Evolutionary conservation across 2,797 vertebrate genomes (phyloP), one percentile per base, ranked within the genome.

Genomic region (Gobionotothen gibberifrons): DNA sequence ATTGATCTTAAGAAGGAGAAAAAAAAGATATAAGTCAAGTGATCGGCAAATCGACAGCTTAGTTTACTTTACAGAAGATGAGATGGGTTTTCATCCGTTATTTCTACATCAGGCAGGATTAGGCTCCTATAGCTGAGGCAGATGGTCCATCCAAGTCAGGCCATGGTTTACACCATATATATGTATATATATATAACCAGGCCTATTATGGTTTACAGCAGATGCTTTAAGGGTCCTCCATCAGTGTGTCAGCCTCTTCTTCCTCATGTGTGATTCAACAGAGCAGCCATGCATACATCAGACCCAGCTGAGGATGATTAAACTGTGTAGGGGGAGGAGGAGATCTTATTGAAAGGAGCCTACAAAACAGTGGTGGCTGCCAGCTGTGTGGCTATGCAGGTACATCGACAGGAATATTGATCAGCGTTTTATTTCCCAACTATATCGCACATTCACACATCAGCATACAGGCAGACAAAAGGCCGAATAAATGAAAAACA

Each of bases 361-460:
- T 29, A 1, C 2, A n/a, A 26, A 13, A 19, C 26, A 15, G 55
- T 3, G 56, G 19, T 36, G 51, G 47, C 44, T 40, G 40, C 19
- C 40, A 68, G 65, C 59, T 53, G n/a, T 57, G 67, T 11, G 72
- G 44, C 26, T 57, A 44, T 42, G 52, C 62, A 62, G 64, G 76
- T 79, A 74, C 73, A 79, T 88, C 66, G 58, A 89, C 72, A n/a
- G n/a, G 21, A 53, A 48, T 7, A 88, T 81, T 52, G 87, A 90
- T 82, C 74, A 49, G 58, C 22, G 29, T 55, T 69, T 71, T 52
- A 62, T 63, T 64, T 75, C 79, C 42, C 11, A 56, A 12, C 69
- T 63, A n/a, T 53, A 74, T 71, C 66, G 59, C 72, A 76, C 64
- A 63, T 21, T 26, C 53, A 75, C 67, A 32, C 69, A 70, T 2